Evolutionary conservation across 2,888 invertebrate species (phyloP).

Genomic region (Erebia epiphron): DNA sequence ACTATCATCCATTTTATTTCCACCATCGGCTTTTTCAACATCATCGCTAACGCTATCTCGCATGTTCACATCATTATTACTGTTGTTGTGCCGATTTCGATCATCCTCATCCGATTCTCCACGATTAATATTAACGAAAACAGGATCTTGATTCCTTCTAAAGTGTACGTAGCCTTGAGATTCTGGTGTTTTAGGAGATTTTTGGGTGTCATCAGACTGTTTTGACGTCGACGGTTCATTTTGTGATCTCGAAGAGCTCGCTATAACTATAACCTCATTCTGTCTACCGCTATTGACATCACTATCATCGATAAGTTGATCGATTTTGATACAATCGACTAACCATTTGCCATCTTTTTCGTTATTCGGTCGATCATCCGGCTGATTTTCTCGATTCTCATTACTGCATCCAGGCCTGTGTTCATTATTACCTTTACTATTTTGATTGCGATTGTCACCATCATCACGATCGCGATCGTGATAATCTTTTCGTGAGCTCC

Average conservation of each 20-base stretch:
- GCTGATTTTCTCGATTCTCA: background rate
- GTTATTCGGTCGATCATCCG: conserved; percentile 17
- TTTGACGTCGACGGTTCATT: conserved; percentile 4
- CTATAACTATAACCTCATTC: conserved; percentile 33
- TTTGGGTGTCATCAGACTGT: background rate
- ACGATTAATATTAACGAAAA: background rate
- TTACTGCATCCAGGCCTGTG: background rate
- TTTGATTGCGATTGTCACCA: background rate
- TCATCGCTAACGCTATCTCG: background rate
- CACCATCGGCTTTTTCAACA: background rate
- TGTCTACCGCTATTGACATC: conserved; percentile 22
- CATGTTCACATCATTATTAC: background rate
- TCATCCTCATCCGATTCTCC: background rate
- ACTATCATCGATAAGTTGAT: conserved; percentile 27
- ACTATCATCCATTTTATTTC: background rate
- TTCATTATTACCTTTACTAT: background rate
- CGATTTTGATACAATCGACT: conserved; percentile 34
- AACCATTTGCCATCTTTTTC: conserved; percentile 13
- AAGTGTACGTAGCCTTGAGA: background rate
- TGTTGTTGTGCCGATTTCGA: background rate
- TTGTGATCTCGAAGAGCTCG: conserved; percentile 23
- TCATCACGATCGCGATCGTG: background rate
- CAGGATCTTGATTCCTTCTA: background rate
- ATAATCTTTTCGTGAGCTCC: background rate
- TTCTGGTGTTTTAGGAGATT: background rate